Base-by-base conservation (phyloP, 2,113 vertebrate species). In the Pogonocichla stellata region DNA sequence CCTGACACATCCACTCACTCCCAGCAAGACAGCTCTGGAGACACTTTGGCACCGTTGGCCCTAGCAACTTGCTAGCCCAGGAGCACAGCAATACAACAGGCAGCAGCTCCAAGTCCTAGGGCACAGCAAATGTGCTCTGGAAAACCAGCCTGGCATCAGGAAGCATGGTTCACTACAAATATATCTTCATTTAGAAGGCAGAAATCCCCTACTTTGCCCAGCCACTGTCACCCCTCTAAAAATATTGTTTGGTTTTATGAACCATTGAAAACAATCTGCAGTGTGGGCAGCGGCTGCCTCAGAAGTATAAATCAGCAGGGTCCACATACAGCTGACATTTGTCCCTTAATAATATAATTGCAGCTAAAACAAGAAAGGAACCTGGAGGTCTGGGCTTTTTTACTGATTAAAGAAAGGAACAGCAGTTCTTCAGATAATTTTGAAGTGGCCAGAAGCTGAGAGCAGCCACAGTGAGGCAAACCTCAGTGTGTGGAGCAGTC, bases 101-200 rank as follows among this genome's bases (percentile, higher is more conserved):
- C 64, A 93, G 80, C 0, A 0, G 50, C 84, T 87, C 80, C 90
- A 78, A 84, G 72, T 87, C 56, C 84, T 91, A 87, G 36, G 81
- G 88, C 47, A 88, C 45, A 66, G 65, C 73, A 91, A 92, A 95
- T 58, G 48, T 40, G 72, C 80, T 80, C 75, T 81, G 84, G 51
- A 78, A 96, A 96, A 66, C 14, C 78, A 92, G 31, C 36, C 60
- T 84, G 66, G 87, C 80, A 74, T 29, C 0, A 0, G 38, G 4
- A 78, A 89, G 47, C 61, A 66, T 50, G 8, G 5, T 13, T 89
- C 51, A 15, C 72, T 78, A 78, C 61, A 79, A 71, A 92, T 43
- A 67, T 29, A 87, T 81, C 85, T 96, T 93, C 85, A 94, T 96
- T 94, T 47, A 51, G 78, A 80, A 64, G 33, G 82, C 79, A 85